Conservation (phyloP, 2,888 invertebrate species). For the Nipponacmea schrenckii region DNA sequence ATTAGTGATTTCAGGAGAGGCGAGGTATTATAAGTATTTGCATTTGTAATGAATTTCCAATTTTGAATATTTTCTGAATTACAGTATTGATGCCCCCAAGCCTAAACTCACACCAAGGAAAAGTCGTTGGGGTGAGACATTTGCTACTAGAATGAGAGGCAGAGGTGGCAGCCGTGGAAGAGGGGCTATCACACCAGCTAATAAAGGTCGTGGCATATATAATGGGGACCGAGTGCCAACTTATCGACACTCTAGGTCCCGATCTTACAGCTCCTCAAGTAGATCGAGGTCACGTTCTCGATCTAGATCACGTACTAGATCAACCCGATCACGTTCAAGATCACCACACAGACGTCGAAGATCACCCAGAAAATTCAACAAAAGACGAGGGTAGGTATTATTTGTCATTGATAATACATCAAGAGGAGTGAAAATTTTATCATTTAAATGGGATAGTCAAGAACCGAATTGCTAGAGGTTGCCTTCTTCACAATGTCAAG, state of each 20-base stretch:
- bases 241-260: conserved; percentile 49
- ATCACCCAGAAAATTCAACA: conserved; percentile 26
- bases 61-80: no score
- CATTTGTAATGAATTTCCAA: no score
- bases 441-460: no score
- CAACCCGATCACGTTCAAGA: conserved; percentile 41
- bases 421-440: no score
- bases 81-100: no score
- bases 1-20: no score
- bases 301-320: conserved; percentile 38
- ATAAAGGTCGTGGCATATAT: conserved; percentile 33
- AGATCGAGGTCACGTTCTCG: conserved; percentile 61
- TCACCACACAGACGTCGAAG: conserved; percentile 37
- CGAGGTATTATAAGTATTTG: no score
- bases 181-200: conserved; percentile 21
- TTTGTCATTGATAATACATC: neutral
- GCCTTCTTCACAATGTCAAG: no score
- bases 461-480: no score
- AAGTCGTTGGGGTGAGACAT: conserved; percentile 21
- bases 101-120: neutral
- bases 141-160: conserved; percentile 22
- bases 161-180: conserved; percentile 19
- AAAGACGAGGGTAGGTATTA: conserved; percentile 1
- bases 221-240: conserved; percentile 44
- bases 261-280: conserved; percentile 41